Evolutionary conservation across 1,140 invertebrate genomes (phyloP).

Genomic region (Ostrea denselamellosa): DNA sequence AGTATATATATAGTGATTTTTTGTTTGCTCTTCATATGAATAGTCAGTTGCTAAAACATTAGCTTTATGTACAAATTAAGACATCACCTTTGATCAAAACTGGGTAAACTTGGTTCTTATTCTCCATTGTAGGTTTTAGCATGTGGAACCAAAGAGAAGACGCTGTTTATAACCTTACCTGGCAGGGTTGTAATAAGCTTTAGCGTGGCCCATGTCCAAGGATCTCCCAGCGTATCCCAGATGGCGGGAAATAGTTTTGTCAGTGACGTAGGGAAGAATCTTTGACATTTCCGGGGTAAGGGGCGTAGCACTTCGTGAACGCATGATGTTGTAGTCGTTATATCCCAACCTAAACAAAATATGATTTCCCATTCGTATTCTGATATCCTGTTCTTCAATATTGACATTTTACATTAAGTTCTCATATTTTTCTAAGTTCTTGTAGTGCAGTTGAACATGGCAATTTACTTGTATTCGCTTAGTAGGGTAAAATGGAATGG

Average conservation of each 20-base stretch:
- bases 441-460: not conserved
- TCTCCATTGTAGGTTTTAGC: too few relatives aligned
- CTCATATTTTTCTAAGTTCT: not conserved
- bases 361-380: not conserved
- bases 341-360: constrained; percentile 65
- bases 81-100: too few relatives aligned
- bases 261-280: constrained; percentile 72
- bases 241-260: constrained; percentile 73
- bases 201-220: constrained; percentile 72
- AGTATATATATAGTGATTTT: too few relatives aligned
- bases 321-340: constrained; percentile 68
- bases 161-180: constrained; percentile 61
- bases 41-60: too few relatives aligned
- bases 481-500: too few relatives aligned
- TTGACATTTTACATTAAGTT: not conserved
- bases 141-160: not conserved
- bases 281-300: constrained; percentile 73
- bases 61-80: too few relatives aligned
- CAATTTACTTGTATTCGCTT: not conserved
- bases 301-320: constrained; percentile 73
- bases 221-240: constrained; percentile 68
- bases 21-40: too few relatives aligned
- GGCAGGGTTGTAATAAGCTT: constrained; percentile 74
- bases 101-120: too few relatives aligned
- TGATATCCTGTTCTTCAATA: not conserved